phyloP scores from a whole-genome alignment of 2,888 invertebrate species.

The Spialia ferax region DNA sequence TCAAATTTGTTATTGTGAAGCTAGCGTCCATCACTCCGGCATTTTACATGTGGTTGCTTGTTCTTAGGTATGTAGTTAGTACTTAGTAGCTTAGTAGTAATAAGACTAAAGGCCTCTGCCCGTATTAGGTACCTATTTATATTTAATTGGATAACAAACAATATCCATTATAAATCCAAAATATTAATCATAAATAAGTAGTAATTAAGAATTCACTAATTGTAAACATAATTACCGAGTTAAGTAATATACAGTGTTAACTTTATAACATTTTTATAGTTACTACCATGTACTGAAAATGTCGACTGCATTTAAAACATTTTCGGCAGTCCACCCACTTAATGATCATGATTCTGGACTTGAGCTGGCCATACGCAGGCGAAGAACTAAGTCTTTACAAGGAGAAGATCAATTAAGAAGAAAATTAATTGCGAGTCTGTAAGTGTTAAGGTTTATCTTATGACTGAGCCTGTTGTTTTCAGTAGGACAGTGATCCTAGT shows the following conservation, averaged over 20 bases:
- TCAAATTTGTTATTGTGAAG: slow-evolving; percentile 80
- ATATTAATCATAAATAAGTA: too few relatives aligned
- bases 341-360: slow-evolving; percentile 69
- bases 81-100: too few relatives aligned
- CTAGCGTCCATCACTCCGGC: slow-evolving; percentile 75
- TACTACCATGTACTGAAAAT: slow-evolving; percentile 75
- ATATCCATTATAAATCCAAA: too few relatives aligned
- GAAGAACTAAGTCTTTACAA: slow-evolving; percentile 77
- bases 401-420: slow-evolving; percentile 74
- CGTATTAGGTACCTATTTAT: too few relatives aligned
- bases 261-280: slow-evolving; percentile 50
- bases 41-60: slow-evolving; percentile 82
- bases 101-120: too few relatives aligned
- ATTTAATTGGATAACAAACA: too few relatives aligned
- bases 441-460: slow-evolving; percentile 46
- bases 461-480: not conserved
- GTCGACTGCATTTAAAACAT: slow-evolving; percentile 67
- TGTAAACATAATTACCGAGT: too few relatives aligned
- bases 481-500: too few relatives aligned
- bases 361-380: slow-evolving; percentile 77
- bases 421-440: slow-evolving; percentile 70
- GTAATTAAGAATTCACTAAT: too few relatives aligned
- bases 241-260: too few relatives aligned
- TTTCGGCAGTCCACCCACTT: slow-evolving; percentile 58
- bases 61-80: slow-evolving; percentile 80